Base-by-base conservation (phyloP, 2,113 vertebrate species). In the Heterochromis multidens region DNA sequence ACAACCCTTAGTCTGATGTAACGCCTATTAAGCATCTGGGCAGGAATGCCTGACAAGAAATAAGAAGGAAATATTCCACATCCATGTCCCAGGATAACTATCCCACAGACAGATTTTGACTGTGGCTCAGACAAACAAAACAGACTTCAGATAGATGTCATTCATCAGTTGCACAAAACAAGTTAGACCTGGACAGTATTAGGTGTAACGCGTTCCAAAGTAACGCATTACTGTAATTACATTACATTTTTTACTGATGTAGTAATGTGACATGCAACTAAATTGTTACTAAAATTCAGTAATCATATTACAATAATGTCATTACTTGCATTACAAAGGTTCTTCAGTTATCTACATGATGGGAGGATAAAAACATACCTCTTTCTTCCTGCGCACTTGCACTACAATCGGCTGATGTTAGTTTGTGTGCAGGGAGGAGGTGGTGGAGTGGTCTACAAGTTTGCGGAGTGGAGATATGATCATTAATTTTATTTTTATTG, bases 1-100 rank as follows among this genome's bases (percentile, higher is more conserved):
- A 76, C 89, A 84, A 90, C 86, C 90, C 77, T 82, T 52, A 89
- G 83, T 59, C 65, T 94, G 90, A 94, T 93, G 91, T 63, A 94
- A 93, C 86, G 88, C 77, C 70, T 76, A 33, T 74, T 80, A 7
- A 49, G 80, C 62, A 91, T 61, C 65, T 60, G 77, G 37, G 52
- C 59, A 65, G 67, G 29, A 63, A 54, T 11, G 7, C 35, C 54
- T 31, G 35, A 49, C 23, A 43, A 17, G 9, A 52, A 77, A 88
- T 60, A 82, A 77, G 54, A 84, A 82, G 43, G 59, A 37, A 23
- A 81, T 49, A 61, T 37, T 35, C 78, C 27, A 29, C 29, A 58
- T 54, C 21, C 37, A 79, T 5, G 25, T 46, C 25, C 7, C 21
- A 10, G 6, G 25, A 46, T 25, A 74, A 31, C 46, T 2, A 12